Base-by-base conservation (phyloP, 2,888 invertebrate genomes). In the Noctua fimbriata region DNA sequence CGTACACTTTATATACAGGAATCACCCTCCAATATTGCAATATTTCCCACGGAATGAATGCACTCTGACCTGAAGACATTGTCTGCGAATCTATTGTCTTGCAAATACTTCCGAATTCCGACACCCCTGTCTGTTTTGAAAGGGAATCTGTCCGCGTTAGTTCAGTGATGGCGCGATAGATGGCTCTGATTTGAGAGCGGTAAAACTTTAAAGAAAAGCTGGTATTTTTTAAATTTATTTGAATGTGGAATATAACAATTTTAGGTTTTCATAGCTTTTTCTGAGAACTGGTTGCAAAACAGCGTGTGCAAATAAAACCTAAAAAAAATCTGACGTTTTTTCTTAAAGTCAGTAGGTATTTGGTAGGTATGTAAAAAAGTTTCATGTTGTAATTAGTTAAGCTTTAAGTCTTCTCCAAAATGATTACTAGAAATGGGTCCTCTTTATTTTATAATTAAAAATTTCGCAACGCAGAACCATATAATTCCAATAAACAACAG, bases 41-140 rank as follows among this genome's bases (percentile, higher is more conserved):
- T 87, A 84, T 90, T 95, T 96, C 95, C 92, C 95, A 95, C 93
- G 94, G 90, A 85, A 84, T 86, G 76, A 90, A 91, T 94, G 92
- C 92, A 93, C 94, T 95, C 92, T 96, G 95, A 96, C 94, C 95
- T 93, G 88, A 88, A 81, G 87, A 87, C 89, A 95, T 96, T 96
- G 95, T 96, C 92, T 93, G 94, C 90, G 41, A 89, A 91, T 88
- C 92, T 90, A 94, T 96, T 95, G 94, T 95, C 94, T 95, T 93
- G 93, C 92, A 91, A 92, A 93, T 91, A 92, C 92, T 94, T 94
- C 94, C 93, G 92, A 87, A 90, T 94, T 93, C 90, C 86, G 70
- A 81, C 88, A 89, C 94, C 92, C 93, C 92, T 92, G 88, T 87
- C 87, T 91, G 88, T 87, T 55, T 89, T 81, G 83, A 79, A 87